Evolutionary conservation across 2,888 invertebrate species (phyloP), one percentile per base, ranked within the genome.

Genomic region (Leptopilina drosophilae): DNA sequence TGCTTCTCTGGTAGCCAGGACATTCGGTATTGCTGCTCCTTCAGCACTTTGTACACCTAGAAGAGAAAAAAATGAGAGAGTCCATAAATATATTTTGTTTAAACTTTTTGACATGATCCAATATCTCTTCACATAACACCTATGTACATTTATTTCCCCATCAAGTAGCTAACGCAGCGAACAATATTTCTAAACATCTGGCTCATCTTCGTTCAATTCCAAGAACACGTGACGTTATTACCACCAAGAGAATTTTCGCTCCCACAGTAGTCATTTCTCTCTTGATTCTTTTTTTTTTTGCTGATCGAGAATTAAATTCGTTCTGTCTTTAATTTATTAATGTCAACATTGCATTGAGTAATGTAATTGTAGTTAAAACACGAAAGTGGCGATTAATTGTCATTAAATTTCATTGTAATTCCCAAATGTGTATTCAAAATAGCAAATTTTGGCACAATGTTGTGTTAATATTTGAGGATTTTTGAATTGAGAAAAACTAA

Each of bases 1-100:
- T 92, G 91, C 64, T 90, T 89, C 80, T 90, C 87, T n/a, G 92
- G 92, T 76, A 93, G 87, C 92, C 92, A 93, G 78, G 89, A 89
- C 88, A 91, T 89, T n/a, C 87, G 88, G 84, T 91, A 92, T 85
- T 90, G 90, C 84, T 91, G 91, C 83, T 85, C 86, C 79, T 89
- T 89, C 85, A 91, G 86, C 87, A 87, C 89, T 87, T 90, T 90
- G 83, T 89, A 90, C 84, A 91, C 90, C 91, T 91, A 88, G 83
- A 83, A 12, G 33, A 33, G 33, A 33, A 20, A 20, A 20, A 42
- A 62, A 83, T 79, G 77, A 66, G 81, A 85, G 87, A 86, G 78
- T 62, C 20, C 82, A 33, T 33, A 49, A 0, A 49, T 49, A 11
- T 11, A 49, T 59, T 79, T 77, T 80, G 79, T 85, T 87, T 85